A percentile compares a stretch with the other conserved stretches of the same genome.
phyloP scores from a whole-genome alignment of 2,797 vertebrate species.

The Phoxinus dragarum region DNA sequence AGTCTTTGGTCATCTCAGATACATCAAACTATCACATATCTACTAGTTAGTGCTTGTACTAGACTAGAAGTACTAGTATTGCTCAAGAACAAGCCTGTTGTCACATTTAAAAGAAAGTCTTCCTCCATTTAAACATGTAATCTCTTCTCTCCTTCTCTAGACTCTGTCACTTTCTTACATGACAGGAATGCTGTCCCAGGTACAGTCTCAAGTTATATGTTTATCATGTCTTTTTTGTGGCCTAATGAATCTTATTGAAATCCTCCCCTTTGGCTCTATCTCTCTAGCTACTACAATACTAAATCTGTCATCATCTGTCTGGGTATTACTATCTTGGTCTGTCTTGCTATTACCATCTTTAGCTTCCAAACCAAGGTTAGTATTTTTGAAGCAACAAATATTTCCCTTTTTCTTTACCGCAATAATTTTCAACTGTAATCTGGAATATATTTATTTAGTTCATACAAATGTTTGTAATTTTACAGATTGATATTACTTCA shows the following conservation, averaged over 20 bases:
- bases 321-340: conserved; percentile 89
- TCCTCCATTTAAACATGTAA: neutral
- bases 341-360: conserved; percentile 88
- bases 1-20: neutral
- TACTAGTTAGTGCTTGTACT: neutral
- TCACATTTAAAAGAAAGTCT: neutral
- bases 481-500: conserved; percentile 90
- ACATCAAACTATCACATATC: neutral
- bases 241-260: neutral
- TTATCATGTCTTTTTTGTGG: conserved; percentile 20
- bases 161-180: conserved; percentile 93
- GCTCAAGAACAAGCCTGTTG: neutral
- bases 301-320: conserved; percentile 91
- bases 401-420: neutral
- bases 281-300: conserved; percentile 89
- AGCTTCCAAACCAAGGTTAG: conserved; percentile 94
- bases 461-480: conserved; percentile 8
- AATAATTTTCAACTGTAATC: neutral
- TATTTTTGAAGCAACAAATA: neutral
- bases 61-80: neutral
- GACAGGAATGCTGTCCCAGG: conserved; percentile 95
- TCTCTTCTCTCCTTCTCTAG: conserved; percentile 74
- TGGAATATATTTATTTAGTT: neutral
- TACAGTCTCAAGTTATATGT: conserved; percentile 64
- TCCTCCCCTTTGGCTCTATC: neutral